A percentile compares a stretch with the other conserved stretches of the same genome.
Evolutionary conservation across 2,797 vertebrate species (phyloP).

Genomic region (Chaetophractus vellerosus): DNA sequence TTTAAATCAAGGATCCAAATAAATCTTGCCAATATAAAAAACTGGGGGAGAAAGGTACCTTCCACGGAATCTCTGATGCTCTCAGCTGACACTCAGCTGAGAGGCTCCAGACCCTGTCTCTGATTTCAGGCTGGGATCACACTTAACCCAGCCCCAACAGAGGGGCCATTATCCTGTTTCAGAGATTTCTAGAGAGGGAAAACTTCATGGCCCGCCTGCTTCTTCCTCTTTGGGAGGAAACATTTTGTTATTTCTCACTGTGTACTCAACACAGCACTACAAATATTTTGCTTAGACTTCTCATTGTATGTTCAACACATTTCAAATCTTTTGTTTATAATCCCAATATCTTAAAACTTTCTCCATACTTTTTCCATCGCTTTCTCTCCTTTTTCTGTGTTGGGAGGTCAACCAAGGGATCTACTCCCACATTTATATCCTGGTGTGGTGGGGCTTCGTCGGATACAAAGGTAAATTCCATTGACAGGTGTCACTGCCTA

Average conservation of each 20-base stretch:
- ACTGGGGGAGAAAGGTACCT: slow-evolving; percentile 30
- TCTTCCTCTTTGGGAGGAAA: background rate
- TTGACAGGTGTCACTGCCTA: background rate
- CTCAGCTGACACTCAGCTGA: background rate
- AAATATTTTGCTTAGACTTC: background rate
- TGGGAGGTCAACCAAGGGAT: background rate
- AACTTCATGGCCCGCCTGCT: background rate
- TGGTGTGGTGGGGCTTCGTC: background rate
- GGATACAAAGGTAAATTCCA: background rate
- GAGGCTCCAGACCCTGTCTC: background rate
- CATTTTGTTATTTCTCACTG: background rate
- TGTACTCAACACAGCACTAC: slow-evolving; percentile 33
- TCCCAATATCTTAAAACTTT: background rate
- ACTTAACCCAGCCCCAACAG: background rate
- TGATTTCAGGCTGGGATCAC: background rate
- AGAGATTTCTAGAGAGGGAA: slow-evolving; percentile 27
- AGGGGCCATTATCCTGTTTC: background rate
- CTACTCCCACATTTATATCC: background rate
- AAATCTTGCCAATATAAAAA: slow-evolving; percentile 10
- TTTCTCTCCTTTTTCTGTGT: background rate
- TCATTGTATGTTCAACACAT: background rate
- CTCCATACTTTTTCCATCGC: background rate
- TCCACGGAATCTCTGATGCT: background rate
- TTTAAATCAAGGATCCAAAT: background rate
- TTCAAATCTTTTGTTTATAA: no score